Evolutionary conservation across 2,888 invertebrate species (phyloP).

Genomic region (Microplitis manilae): DNA sequence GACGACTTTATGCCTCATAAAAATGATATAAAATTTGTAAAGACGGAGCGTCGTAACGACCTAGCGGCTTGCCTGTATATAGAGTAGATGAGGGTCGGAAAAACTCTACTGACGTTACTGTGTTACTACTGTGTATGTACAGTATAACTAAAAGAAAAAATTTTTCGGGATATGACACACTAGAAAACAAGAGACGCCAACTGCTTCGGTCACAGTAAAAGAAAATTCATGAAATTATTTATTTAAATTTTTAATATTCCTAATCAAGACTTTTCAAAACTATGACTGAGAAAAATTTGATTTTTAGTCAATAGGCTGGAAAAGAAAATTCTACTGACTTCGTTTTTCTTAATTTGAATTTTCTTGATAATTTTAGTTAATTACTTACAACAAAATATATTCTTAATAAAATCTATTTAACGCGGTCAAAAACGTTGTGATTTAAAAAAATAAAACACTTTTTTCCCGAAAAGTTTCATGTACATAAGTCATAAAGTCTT

Average conservation of each 20-base stretch:
- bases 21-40: constrained; percentile 72
- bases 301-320: no score
- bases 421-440: no score
- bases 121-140: background rate
- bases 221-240: no score
- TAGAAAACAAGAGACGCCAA: background rate
- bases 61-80: constrained; percentile 63
- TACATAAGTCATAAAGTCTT: background rate
- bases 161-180: constrained; percentile 21
- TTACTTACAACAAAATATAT: no score
- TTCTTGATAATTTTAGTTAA: no score
- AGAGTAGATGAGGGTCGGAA: constrained; percentile 56
- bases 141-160: constrained; percentile 38
- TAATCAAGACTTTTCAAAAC: no score
- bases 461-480: background rate
- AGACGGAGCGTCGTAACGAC: constrained; percentile 68
- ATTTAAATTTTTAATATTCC: no score
- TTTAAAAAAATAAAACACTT: no score
- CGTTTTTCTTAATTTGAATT: no score
- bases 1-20: constrained; percentile 71
- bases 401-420: no score
- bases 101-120: constrained; percentile 26
- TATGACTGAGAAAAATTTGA: no score
- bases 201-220: background rate
- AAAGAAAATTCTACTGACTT: no score